These are phyloP conservation scores for Andrena trimmerana DNA, from an alignment of 2,888 invertebrate genomes.

Conservation along the genomic window DNA sequence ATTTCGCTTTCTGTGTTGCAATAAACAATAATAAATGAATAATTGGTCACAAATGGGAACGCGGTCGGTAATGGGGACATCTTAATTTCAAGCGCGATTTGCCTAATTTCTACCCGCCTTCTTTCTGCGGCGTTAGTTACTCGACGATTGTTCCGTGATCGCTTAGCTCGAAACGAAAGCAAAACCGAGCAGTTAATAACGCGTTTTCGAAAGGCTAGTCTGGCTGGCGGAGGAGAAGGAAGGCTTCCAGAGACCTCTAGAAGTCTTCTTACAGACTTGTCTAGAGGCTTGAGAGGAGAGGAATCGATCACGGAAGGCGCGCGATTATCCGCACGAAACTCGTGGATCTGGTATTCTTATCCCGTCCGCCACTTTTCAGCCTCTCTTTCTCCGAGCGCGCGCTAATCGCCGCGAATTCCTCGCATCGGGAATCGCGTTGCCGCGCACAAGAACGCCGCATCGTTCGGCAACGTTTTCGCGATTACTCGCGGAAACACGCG, in stretches of 20 bases:
- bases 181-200: neutral
- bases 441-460: neutral
- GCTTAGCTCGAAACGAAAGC: neutral
- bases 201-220: neutral
- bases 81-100: neutral
- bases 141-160: neutral
- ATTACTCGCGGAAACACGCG: neutral
- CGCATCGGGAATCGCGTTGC: neutral
- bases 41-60: no score
- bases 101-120: neutral
- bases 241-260: neutral
- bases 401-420: constrained; percentile 15
- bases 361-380: neutral
- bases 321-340: constrained; percentile 65
- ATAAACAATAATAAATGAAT: no score
- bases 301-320: constrained; percentile 39
- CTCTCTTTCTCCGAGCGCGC: neutral
- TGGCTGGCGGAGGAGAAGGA: neutral
- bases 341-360: constrained; percentile 38
- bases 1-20: no score
- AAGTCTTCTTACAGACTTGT: no score
- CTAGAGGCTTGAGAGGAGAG: neutral
- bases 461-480: constrained; percentile 9
- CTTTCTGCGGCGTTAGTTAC: neutral
- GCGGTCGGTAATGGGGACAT: no score